Evolutionary conservation across 2,797 vertebrate genomes (phyloP).

Genomic region (Nasua narica): DNA sequence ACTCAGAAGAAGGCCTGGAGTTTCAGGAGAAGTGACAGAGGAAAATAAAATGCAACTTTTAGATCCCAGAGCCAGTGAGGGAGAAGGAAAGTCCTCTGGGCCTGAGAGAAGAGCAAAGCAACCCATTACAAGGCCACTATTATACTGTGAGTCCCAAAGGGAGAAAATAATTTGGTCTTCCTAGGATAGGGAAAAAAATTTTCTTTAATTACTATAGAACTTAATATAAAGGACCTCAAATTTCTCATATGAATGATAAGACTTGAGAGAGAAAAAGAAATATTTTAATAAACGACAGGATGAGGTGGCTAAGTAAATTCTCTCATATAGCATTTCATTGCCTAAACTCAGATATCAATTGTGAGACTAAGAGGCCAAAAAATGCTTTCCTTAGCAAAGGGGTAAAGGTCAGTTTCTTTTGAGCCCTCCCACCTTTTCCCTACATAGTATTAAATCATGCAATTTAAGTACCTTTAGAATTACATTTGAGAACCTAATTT

Average conservation of each 20-base stretch:
- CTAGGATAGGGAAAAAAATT: background rate
- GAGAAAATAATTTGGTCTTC: background rate
- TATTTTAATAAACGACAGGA: background rate
- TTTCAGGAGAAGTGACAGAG: background rate
- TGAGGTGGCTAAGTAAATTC: background rate
- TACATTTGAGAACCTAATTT: slow-evolving; percentile 2
- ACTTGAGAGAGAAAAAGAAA: background rate
- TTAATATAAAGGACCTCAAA: background rate
- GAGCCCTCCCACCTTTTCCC: background rate
- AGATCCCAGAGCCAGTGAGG: background rate
- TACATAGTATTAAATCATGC: background rate
- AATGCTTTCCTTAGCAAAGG: background rate
- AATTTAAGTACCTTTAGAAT: background rate
- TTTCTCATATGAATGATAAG: background rate
- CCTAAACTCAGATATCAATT: background rate
- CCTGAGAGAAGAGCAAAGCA: background rate
- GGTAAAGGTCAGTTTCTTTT: background rate
- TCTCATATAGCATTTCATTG: background rate
- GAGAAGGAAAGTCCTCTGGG: background rate
- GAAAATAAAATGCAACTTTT: background rate
- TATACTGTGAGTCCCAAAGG: background rate
- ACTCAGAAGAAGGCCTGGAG: background rate
- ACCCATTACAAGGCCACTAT: background rate
- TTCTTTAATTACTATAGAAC: background rate
- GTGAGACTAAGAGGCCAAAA: background rate